phyloP scores from a whole-genome alignment of 2,113 vertebrate species.

The Pelmatolapia mariae region DNA sequence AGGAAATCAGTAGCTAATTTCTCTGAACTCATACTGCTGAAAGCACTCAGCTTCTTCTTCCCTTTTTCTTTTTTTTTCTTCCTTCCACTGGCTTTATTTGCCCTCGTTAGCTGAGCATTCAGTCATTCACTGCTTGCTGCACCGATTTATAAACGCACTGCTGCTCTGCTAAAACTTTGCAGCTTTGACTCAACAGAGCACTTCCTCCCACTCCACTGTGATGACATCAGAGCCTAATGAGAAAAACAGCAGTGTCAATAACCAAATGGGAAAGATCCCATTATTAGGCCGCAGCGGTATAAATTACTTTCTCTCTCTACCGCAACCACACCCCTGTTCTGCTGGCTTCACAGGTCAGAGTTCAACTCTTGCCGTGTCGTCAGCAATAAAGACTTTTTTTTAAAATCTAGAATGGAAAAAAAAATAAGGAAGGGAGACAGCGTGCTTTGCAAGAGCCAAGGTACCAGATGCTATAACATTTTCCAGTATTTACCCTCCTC shows the following conservation, averaged over 20 bases:
- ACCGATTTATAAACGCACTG: constrained; percentile 8
- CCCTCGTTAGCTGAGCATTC: constrained; percentile 7
- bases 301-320: constrained; percentile 23
- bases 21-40: background rate
- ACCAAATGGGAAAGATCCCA: constrained; percentile 19
- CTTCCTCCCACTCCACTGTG: constrained; percentile 17
- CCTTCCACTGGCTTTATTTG: background rate
- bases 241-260: constrained; percentile 12
- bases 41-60: background rate
- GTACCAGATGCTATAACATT: constrained; percentile 11
- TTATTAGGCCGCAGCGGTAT: constrained; percentile 9
- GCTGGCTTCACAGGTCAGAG: constrained; percentile 34
- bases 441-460: background rate
- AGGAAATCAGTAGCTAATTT: constrained; percentile 3
- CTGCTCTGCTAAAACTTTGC: constrained; percentile 14
- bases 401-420: background rate
- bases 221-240: constrained; percentile 36
- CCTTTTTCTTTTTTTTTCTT: background rate
- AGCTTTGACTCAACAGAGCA: constrained; percentile 15
- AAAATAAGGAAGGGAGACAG: background rate
- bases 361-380: constrained; percentile 6
- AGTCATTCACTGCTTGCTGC: constrained; percentile 2
- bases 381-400: background rate
- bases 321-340: constrained; percentile 22
- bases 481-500: constrained; percentile 28